Evolutionary conservation across 2,888 invertebrate genomes (phyloP).

Genomic region (Eupithecia vulgata): DNA sequence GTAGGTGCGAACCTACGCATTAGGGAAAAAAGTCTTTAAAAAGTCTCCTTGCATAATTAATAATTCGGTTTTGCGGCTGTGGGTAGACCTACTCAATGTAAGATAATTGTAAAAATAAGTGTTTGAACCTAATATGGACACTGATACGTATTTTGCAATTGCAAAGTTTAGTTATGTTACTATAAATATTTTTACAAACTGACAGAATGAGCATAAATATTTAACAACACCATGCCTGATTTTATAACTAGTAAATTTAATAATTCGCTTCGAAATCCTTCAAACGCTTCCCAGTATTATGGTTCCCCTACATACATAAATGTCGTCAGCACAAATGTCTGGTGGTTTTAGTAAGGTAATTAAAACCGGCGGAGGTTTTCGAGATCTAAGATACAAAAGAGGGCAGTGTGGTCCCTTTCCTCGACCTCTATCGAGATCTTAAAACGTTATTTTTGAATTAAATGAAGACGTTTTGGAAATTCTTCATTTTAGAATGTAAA

Average conservation of each 20-base stretch:
- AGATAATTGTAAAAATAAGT: too few species aligned
- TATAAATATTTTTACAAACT: too few species aligned
- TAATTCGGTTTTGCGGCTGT: too few species aligned
- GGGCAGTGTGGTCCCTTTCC: slow-evolving; percentile 76
- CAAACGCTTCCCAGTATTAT: slow-evolving; percentile 26
- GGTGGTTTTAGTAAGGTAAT: slow-evolving; percentile 63
- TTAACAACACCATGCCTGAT: too few species aligned
- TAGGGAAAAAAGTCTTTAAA: too few species aligned
- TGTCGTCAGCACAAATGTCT: slow-evolving; percentile 54
- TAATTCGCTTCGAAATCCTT: slow-evolving; percentile 6
- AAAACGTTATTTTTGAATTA: slow-evolving; percentile 42
- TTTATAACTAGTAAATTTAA: neutral
- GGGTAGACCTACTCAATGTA: too few species aligned
- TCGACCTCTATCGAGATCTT: slow-evolving; percentile 65
- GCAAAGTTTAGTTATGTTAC: neutral
- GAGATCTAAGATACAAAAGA: slow-evolving; percentile 73
- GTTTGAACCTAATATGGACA: too few species aligned
- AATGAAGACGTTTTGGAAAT: slow-evolving; percentile 45
- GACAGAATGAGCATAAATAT: too few species aligned
- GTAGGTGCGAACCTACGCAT: too few species aligned
- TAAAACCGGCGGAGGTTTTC: slow-evolving; percentile 57
- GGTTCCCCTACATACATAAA: slow-evolving; percentile 55
- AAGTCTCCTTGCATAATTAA: too few species aligned
- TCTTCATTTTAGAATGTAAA: slow-evolving; percentile 28
- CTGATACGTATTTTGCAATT: neutral